phyloP scores from a whole-genome alignment of 2,113 vertebrate species.

The Eidolon helvum region DNA sequence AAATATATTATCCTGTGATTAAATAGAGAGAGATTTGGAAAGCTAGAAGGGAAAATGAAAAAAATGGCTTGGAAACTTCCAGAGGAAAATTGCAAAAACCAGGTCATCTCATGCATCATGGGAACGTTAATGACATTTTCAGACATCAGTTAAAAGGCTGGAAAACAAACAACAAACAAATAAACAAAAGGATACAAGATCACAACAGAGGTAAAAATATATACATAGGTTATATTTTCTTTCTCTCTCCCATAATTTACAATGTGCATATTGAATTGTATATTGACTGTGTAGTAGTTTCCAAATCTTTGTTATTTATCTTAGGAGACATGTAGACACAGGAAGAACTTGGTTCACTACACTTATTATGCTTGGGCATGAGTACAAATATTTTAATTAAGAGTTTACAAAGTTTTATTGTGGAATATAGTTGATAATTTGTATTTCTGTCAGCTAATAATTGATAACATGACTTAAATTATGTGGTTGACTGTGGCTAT shows the following conservation, averaged over 20 bases:
- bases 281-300: neutral
- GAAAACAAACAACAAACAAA: neutral
- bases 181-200: neutral
- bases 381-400: neutral
- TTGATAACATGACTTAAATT: neutral
- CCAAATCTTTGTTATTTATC: neutral
- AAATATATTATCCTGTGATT: neutral
- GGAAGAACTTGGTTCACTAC: neutral
- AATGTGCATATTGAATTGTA: neutral
- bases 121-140: neutral
- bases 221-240: neutral
- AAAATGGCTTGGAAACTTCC: neutral
- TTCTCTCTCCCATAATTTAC: neutral
- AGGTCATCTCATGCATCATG: neutral
- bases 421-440: neutral
- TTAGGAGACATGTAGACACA: neutral
- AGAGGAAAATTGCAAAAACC: neutral
- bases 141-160: neutral
- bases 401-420: neutral
- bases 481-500: neutral
- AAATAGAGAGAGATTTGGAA: neutral
- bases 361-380: neutral
- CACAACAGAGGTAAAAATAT: neutral
- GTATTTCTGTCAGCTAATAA: neutral
- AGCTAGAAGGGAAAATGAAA: neutral